These are phyloP conservation scores for Athrips mouffetella DNA, from an alignment of 2,888 invertebrate genomes.

Conservation along the genomic window DNA sequence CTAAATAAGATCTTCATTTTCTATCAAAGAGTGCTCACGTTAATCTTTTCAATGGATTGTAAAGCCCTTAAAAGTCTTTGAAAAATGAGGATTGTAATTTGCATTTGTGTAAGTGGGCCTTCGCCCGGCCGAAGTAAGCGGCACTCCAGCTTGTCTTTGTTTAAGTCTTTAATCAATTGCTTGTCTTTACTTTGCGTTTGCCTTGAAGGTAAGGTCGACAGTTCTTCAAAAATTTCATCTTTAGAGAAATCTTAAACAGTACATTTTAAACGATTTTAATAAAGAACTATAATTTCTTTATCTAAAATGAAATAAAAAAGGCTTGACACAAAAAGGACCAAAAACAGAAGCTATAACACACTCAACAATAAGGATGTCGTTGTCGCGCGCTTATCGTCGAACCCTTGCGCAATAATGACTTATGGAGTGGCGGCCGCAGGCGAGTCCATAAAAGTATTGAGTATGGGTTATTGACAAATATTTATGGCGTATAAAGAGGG, in stretches of 20 bases:
- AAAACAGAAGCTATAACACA: constrained; percentile 32
- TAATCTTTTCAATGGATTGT: too few species aligned
- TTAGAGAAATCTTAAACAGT: neutral
- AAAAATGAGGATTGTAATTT: neutral
- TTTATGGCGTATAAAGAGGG: constrained; percentile 76
- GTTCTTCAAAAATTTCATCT: neutral
- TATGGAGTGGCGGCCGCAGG: constrained; percentile 67
- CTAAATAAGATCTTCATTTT: too few species aligned
- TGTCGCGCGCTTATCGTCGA: constrained; percentile 50
- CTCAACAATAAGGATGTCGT: constrained; percentile 48
- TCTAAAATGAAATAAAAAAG: neutral
- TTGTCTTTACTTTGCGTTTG: neutral
- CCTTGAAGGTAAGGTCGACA: neutral
- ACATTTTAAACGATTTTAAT: neutral
- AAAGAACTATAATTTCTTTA: neutral
- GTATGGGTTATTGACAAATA: constrained; percentile 76
- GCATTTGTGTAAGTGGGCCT: constrained; percentile 7
- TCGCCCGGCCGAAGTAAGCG: neutral
- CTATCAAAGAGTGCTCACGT: too few species aligned
- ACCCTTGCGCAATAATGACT: constrained; percentile 68
- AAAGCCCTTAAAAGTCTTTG: neutral
- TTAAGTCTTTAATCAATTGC: constrained; percentile 1
- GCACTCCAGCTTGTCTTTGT: neutral
- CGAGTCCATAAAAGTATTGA: constrained; percentile 73
- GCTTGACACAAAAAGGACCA: constrained; percentile 12